Evolutionary conservation across 2,113 vertebrate genomes (phyloP).

Genomic region (Rattus rattus): DNA sequence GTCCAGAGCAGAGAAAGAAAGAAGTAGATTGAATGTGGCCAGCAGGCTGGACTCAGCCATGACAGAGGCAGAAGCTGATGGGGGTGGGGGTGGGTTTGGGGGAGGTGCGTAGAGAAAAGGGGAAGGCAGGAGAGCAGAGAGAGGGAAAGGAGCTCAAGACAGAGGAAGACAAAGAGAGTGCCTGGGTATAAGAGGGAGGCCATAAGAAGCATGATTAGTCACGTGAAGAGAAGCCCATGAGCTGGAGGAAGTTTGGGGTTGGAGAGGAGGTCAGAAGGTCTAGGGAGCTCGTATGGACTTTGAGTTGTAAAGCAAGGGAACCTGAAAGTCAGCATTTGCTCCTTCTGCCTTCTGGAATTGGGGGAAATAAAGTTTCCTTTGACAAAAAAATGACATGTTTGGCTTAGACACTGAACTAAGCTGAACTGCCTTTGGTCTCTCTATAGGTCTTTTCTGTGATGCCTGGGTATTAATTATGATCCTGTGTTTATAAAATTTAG

Average conservation of each 20-base stretch:
- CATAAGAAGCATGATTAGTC: neutral
- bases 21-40: too few relatives aligned
- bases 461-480: neutral
- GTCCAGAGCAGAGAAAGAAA: neutral
- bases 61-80: neutral
- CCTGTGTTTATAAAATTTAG: neutral
- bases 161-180: neutral
- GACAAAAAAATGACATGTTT: neutral
- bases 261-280: neutral
- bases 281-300: neutral
- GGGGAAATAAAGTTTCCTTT: neutral
- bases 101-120: neutral
- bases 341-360: neutral
- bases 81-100: neutral
- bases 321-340: neutral
- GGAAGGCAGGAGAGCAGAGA: neutral
- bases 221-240: neutral
- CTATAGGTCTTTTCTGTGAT: neutral
- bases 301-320: neutral
- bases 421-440: neutral
- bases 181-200: neutral
- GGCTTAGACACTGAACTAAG: neutral
- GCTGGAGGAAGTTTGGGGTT: neutral
- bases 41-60: too few relatives aligned
- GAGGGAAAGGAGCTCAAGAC: neutral